Percentiles rank a stretch among this genome's conserved stretches.
Evolutionary conservation across 2,888 invertebrate species (phyloP).

Genomic region (Oxycera nigricornis): DNA sequence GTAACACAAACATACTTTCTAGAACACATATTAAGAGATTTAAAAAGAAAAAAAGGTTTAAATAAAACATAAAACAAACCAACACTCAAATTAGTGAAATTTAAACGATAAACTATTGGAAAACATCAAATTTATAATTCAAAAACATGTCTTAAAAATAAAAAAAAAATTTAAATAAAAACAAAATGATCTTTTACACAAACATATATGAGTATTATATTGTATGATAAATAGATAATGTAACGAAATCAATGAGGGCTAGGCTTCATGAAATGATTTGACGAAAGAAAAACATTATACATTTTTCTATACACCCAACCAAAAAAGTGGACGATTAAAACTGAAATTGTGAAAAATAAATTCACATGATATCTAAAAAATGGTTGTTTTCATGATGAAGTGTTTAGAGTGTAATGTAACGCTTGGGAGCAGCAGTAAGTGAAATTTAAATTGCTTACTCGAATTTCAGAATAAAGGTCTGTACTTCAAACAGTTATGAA

Average conservation of each 20-base stretch:
- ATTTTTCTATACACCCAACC: conserved; percentile 39
- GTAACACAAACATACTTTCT: conserved; percentile 6
- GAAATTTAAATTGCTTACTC: too few species aligned
- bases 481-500: too few species aligned
- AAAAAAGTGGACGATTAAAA: conserved; percentile 2
- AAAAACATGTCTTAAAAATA: too few species aligned
- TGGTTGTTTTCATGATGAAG: too few species aligned
- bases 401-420: too few species aligned
- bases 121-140: neutral
- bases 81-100: neutral
- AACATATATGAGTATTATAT: neutral
- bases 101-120: conserved; percentile 2
- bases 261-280: conserved; percentile 1
- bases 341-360: conserved; percentile 20
- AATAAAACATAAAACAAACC: conserved; percentile 1
- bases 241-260: neutral
- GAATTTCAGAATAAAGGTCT: too few species aligned
- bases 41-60: neutral
- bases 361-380: neutral
- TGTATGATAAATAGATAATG: neutral
- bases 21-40: neutral
- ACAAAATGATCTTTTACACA: neutral
- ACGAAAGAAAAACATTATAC: conserved; percentile 37
- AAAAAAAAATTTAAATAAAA: neutral
- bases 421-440: too few species aligned